Percentiles rank a stretch among this genome's conserved stretches.
Evolutionary conservation across 2,113 vertebrate species (phyloP).

Genomic region (Ia io): DNA sequence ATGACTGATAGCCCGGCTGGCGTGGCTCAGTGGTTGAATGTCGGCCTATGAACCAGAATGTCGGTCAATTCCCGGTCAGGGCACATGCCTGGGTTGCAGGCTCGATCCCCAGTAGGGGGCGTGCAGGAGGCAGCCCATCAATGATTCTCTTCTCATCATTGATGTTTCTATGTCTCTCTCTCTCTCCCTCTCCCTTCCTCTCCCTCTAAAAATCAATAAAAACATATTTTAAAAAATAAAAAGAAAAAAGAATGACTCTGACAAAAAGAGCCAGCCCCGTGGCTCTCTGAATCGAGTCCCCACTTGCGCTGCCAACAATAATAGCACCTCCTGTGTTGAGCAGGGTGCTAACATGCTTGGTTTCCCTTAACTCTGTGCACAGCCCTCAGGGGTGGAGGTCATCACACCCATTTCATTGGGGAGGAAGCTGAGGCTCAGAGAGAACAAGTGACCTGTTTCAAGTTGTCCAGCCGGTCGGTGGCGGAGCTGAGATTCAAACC

Average conservation of each 20-base stretch:
- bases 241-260: too few species aligned
- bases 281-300: neutral
- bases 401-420: neutral
- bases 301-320: neutral
- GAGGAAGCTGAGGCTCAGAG: neutral
- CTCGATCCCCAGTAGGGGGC: too few species aligned
- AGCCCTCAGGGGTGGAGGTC: neutral
- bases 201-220: too few species aligned
- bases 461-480: neutral
- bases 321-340: neutral
- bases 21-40: too few species aligned
- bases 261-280: neutral
- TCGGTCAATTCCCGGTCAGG: too few species aligned
- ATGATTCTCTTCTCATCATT: too few species aligned
- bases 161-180: too few species aligned
- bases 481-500: neutral
- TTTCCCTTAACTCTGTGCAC: neutral
- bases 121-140: too few species aligned
- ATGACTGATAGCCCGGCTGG: neutral
- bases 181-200: too few species aligned
- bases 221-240: too few species aligned
- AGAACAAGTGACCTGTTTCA: neutral
- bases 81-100: too few species aligned
- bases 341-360: rapidly evolving
- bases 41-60: too few species aligned